Evolutionary conservation across 2,113 vertebrate genomes (phyloP).

Genomic region (Oreochromis niloticus): DNA sequence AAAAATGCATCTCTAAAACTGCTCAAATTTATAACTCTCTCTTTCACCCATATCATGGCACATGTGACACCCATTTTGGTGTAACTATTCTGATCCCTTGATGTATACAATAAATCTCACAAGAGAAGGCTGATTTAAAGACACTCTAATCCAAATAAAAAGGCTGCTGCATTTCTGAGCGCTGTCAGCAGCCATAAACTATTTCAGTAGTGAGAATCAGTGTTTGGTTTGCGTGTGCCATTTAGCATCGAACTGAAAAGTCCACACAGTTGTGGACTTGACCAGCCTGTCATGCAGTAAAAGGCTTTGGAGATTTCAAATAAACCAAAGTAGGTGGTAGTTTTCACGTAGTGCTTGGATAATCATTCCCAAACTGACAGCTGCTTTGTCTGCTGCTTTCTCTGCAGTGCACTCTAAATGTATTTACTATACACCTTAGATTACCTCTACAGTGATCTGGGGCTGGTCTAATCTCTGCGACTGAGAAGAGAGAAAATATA

Average conservation of each 20-base stretch:
- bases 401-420: neutral
- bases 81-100: neutral
- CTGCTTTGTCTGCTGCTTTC: neutral
- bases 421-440: neutral
- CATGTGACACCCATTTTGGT: neutral
- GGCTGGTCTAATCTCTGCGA: neutral
- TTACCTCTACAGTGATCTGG: neutral
- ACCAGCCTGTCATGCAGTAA: neutral
- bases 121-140: neutral
- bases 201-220: neutral
- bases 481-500: neutral
- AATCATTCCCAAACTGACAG: neutral
- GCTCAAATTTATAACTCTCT: neutral
- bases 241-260: constrained; percentile 26
- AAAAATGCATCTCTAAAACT: neutral
- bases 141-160: constrained; percentile 8
- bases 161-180: neutral
- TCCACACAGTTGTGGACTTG: neutral
- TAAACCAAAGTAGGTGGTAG: neutral
- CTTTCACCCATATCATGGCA: neutral
- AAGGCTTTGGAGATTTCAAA: constrained; percentile 1
- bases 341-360: neutral
- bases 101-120: neutral
- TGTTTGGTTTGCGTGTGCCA: neutral
- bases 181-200: constrained; percentile 4